Evolutionary conservation across 2,797 vertebrate genomes (phyloP), one percentile per base, ranked within the genome.

Genomic region (Gadopsis marmoratus): DNA sequence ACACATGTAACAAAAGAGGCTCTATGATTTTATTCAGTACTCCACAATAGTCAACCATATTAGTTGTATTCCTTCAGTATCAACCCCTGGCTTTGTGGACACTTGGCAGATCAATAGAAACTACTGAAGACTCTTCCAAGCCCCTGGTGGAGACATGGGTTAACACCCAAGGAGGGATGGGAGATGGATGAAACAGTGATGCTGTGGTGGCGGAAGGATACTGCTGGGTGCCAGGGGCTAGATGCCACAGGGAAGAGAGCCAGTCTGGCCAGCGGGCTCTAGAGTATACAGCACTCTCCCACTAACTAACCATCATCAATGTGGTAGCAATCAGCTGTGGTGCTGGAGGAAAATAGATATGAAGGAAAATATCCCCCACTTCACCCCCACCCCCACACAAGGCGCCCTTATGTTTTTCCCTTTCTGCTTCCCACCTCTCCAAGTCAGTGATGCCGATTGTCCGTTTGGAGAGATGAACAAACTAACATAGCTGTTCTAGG

Each of bases 241-340:
- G 11, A 54, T 79, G 85, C 84, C 82, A 88, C 69, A 53, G 77
- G 76, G 78, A 84, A 43, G 16, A 56, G 65, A 88, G 82, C 88
- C 84, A 83, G 79, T 88, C 85, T 92, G 86, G 77, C 83, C 84
- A 79, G 56, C 17, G 63, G 74, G 67, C 82, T 89, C 80, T 79
- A 51, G 81, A 82, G 81, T 76, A 86, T 58, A 83, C 76, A 62
- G 56, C 16, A 31, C 74, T 84, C 81, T 88, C 69, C 87, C 82
- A 74, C 77, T 88, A 89, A 89, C 83, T 87, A 93, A 88, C 80
- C 86, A 87, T 84, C 87, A 91, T 89, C 92, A 94, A 93, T 94
- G 86, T 94, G 92, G 91, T 91, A 95, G 92, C 89, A 95, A 95
- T 96, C 94, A 94, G 91, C 76, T 76, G 90, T 93, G 91, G 89